Evolutionary conservation across 2,888 invertebrate genomes (phyloP), one percentile per base, ranked within the genome.

Genomic region (Electrophaes corylata): DNA sequence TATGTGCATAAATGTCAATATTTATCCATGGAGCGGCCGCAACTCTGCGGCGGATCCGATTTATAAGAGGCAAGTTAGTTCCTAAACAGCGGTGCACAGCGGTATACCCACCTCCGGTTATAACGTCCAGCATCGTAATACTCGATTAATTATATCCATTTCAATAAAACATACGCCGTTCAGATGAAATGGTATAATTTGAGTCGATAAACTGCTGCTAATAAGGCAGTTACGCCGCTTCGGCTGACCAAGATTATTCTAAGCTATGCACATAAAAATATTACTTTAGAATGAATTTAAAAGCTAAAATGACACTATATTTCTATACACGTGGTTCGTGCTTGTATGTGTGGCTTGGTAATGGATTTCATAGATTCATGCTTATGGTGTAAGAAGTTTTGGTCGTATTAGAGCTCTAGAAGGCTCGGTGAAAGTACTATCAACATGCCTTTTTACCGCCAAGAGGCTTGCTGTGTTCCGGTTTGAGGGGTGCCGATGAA

Each of bases 1-100:
- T 88, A 89, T 89, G 89, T 90, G 89, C 89, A 88, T 90, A 90
- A 91, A 89, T 86, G 90, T 87, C 88, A 86, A 89, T 90, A 86
- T 89, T 89, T 84, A 81, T 81, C 78, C 77, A 72, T 67, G 68
- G 61, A 73, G 76, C 63, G 70, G 66, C 57, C 65, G 65, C 65
- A 62, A 65, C 70, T 51, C 49, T 75, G 75, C 70, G 37, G 41
- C 64, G 64, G 63, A 51, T 60, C 70, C 81, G 83, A 84, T 88
- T 87, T 88, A 86, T 83, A 83, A 78, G 75, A 72, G 67, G 76
- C 81, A 76, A 81, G 47, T 80, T 78, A 76, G 80, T 74, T 79
- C 76, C 83, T 79, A 79, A 83, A 78, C 79, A 72, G 82, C 77
- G 75, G 69, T 75, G 78, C 90, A 83, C 91, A 91, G 90, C 90